These are phyloP conservation scores for Rhegmatorhina hoffmannsi DNA, from an alignment of 2,113 vertebrate genomes.

Conservation along the genomic window DNA sequence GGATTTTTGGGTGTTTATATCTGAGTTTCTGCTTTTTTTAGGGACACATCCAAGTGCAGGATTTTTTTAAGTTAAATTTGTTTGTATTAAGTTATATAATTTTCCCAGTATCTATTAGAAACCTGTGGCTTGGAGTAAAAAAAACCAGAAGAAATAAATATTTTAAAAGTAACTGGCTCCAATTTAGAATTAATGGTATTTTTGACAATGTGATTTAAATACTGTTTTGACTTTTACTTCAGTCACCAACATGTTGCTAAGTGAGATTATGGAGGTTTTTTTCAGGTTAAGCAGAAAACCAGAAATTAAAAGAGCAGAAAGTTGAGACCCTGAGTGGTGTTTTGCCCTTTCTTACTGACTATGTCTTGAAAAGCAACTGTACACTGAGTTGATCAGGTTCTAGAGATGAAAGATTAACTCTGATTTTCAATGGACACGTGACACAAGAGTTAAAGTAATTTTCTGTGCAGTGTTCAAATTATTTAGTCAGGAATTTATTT, in stretches of 20 bases:
- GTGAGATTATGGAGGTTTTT: neutral
- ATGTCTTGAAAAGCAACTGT: neutral
- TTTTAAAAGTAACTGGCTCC: neutral
- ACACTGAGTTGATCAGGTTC: neutral
- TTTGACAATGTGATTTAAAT: neutral
- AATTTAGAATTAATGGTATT: neutral
- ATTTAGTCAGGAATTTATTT: neutral
- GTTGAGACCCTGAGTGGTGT: neutral
- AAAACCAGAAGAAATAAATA: neutral
- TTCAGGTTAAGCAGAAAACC: neutral
- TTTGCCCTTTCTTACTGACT: neutral
- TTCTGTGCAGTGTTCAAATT: neutral
- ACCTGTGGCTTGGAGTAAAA: neutral
- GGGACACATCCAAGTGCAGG: neutral
- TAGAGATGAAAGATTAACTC: neutral
- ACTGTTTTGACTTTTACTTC: constrained; percentile 10
- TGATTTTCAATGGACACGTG: neutral
- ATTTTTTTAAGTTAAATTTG: neutral
- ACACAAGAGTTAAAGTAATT: neutral
- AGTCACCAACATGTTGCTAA: neutral
- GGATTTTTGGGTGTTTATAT: neutral
- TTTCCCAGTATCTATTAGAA: neutral
- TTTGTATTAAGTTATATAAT: neutral
- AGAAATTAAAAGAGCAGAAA: constrained; percentile 30
- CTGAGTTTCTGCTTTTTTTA: neutral